Evolutionary conservation across 2,888 invertebrate species (phyloP), one percentile per base, ranked within the genome.

Genomic region (Catocala sponsa): DNA sequence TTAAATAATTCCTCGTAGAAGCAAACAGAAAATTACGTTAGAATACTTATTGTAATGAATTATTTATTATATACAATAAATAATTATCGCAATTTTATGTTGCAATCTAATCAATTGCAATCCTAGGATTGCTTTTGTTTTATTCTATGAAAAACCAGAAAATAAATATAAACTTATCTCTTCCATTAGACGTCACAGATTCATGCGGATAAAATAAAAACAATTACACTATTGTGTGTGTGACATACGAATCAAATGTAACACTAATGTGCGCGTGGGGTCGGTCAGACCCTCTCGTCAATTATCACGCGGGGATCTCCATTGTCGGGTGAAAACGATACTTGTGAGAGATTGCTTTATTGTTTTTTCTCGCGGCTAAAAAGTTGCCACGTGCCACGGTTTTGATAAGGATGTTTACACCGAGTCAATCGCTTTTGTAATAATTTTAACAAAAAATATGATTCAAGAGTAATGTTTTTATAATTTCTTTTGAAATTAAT

Each of bases 321-420:
- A 88, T 83, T 87, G 85, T 81, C 81, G 87, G 90, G 90, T 94
- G 95, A 91, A 95, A 95, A 85, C 84, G 95, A 95, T 95, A 95
- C 94, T 93, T 92, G 95, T 95, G 95, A 93, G 95, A 95, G 91
- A 94, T 93, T 90, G 89, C 87, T 89, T 87, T 90, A 93, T 94
- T 95, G 94, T 95, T 95, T 95, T 95, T 95, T 95, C 94, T 94
- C 95, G 93, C 87, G 91, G 88, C 85, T 90, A 92, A 94, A 94
- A 93, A 93, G 89, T 82, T 70, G 82, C 75, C 91, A 88, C 91
- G 88, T 87, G 89, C 79, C 84, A 65, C 60, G 72, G 81, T 88
- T 88, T 89, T 88, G 78, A 87, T 72, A 81, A 76, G 72, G 67
- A 69, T 68, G 70, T 55, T 74, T 65, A 63, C 68, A 47, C 52